Base-by-base conservation (phyloP, 2,113 vertebrate genomes). In the Phoxinus phoxinus region DNA sequence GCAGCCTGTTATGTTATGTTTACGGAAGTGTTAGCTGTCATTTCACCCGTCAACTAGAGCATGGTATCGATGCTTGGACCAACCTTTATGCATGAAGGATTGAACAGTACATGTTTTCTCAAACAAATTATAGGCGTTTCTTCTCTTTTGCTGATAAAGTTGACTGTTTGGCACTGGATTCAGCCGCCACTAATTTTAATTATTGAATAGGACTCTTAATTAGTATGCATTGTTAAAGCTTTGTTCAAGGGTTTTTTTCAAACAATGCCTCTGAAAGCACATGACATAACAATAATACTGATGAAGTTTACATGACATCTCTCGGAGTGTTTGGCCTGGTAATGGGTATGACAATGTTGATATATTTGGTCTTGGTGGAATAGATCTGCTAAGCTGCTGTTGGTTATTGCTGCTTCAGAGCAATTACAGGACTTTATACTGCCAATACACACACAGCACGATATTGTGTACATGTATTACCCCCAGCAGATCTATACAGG, bases 221-320 rank as follows among this genome's bases (percentile, higher is more conserved):
- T 94, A 93, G 94, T 91, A 92, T 3, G 95, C 92, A 95, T 96
- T 96, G 96, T 96, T 95, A 92, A 91, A 91, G 90, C 93, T 94
- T 93, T 94, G 94, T 95, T 94, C 93, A 94, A 94, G 93, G 95
- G 92, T 95, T 95, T 95, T 35, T 96, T 94, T 94, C 95, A 94
- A 41, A 94, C 94, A 91, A 95, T 94, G 95, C 94, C 94, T 96
- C 95, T 97, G 92, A 96, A 96, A 95, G 95, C 95, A 92, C 93
- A 90, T 93, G 92, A n/a, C n/a, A n/a, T n/a, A n/a, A n/a, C n/a
- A n/a, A n/a, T n/a, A n/a, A n/a, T n/a, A n/a, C n/a, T n/a, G n/a
- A n/a, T n/a, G n/a, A n/a, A n/a, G n/a, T n/a, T n/a, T n/a, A n/a
- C n/a, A n/a, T n/a, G n/a, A n/a, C n/a, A n/a, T n/a, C 46, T 48